A percentile compares a stretch with the other conserved stretches of the same genome.
Conservation (phyloP, 2,113 vertebrate species). For the Noturus placidus region DNA sequence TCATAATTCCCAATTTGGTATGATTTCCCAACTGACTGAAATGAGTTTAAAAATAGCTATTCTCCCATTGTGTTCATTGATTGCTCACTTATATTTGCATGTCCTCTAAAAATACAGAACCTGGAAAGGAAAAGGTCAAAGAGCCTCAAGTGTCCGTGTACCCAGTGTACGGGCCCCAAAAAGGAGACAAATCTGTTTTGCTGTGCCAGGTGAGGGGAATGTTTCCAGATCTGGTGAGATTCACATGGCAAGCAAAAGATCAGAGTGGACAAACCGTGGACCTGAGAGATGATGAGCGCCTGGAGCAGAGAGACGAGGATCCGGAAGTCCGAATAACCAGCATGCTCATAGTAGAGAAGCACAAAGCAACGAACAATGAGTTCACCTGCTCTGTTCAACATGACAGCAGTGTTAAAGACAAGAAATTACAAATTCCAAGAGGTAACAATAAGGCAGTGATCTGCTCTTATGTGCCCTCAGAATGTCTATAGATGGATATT, state of each 20-base stretch:
- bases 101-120: not conserved
- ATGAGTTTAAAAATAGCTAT: not conserved
- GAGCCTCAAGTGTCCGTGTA: conserved; percentile 24
- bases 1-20: not conserved
- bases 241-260: conserved; percentile 38
- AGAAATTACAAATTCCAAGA: not conserved
- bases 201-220: conserved; percentile 48
- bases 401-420: not conserved
- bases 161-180: not conserved
- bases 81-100: not conserved
- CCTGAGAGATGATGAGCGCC: rapidly evolving
- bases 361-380: not conserved
- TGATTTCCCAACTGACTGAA: not conserved
- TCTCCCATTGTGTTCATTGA: not conserved
- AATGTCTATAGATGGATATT: not conserved
- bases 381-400: conserved; percentile 27
- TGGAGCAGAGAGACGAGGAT: conserved; percentile 3
- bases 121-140: rapidly evolving
- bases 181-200: not conserved
- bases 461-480: not conserved
- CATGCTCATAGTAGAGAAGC: conserved; percentile 18
- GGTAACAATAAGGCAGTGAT: conserved; percentile 24
- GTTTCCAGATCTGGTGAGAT: conserved; percentile 44
- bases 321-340: not conserved
- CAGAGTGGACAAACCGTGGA: rapidly evolving